phyloP scores from a whole-genome alignment of 2,113 vertebrate genomes.

The Dendrocopos noguchii region DNA sequence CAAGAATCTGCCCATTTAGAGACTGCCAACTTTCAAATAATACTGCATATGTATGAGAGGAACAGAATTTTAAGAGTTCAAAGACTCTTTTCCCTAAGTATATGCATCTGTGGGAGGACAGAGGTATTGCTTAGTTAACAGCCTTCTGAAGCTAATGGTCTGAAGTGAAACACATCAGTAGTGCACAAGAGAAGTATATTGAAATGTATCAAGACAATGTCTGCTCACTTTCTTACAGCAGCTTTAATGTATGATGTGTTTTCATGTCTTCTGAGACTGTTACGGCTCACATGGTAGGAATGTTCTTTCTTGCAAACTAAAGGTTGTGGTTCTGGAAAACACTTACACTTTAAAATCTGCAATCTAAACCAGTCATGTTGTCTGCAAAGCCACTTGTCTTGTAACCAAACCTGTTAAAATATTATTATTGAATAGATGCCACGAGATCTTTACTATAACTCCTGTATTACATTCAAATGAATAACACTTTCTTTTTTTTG shows the following conservation, averaged over 20 bases:
- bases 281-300: background rate
- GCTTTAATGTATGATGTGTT: background rate
- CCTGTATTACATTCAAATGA: background rate
- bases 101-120: background rate
- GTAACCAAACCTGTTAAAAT: background rate
- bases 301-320: background rate
- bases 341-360: background rate
- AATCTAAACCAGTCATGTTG: background rate
- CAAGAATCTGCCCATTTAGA: background rate
- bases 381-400: background rate
- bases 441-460: background rate
- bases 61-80: background rate
- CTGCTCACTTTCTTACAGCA: background rate
- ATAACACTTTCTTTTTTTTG: background rate
- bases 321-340: background rate
- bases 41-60: rapidly evolving
- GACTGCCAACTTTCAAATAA: background rate
- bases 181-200: background rate
- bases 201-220: background rate
- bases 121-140: slow-evolving; percentile 27
- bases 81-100: background rate
- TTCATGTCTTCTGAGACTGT: background rate
- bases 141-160: background rate
- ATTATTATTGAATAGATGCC: background rate
- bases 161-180: background rate